Evolutionary conservation across 2,888 invertebrate species (phyloP).

Genomic region (Ochropleura leucogaster): DNA sequence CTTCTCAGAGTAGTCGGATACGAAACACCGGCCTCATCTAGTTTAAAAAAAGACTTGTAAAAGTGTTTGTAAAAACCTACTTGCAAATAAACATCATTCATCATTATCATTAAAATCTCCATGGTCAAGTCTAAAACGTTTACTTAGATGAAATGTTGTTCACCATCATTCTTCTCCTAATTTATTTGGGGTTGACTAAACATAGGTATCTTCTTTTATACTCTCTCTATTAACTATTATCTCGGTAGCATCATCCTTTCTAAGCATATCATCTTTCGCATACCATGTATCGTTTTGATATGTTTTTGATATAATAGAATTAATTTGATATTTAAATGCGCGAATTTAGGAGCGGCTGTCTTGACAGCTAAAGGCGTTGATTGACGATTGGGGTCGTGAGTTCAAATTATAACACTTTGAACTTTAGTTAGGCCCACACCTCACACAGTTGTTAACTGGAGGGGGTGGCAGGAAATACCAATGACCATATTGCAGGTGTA

Average conservation of each 20-base stretch:
- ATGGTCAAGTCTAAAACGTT: constrained; percentile 32
- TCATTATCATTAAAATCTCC: no score
- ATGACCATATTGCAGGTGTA: constrained; percentile 5
- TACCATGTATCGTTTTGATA: neutral
- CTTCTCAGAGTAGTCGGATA: no score
- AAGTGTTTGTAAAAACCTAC: no score
- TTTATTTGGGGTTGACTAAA: neutral
- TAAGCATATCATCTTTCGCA: neutral
- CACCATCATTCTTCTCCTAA: neutral
- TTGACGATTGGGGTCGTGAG: constrained; percentile 56
- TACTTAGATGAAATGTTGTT: constrained; percentile 16
- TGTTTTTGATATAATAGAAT: constrained; percentile 11
- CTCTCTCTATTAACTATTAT: neutral
- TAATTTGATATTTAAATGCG: constrained; percentile 29
- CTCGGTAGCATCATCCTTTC: neutral
- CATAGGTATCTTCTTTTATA: neutral
- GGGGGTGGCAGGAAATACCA: constrained; percentile 27
- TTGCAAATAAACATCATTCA: no score
- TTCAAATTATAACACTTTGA: constrained; percentile 57
- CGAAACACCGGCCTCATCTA: no score
- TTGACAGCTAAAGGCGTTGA: constrained; percentile 52
- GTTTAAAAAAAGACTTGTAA: no score
- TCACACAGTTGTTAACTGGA: constrained; percentile 21
- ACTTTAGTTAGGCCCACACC: constrained; percentile 53
- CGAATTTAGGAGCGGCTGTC: constrained; percentile 38